A percentile compares a stretch with the other conserved stretches of the same genome.
These are phyloP conservation scores for Heliconius eleuchia DNA, from an alignment of 1,140 invertebrate species.

Conservation along the genomic window DNA sequence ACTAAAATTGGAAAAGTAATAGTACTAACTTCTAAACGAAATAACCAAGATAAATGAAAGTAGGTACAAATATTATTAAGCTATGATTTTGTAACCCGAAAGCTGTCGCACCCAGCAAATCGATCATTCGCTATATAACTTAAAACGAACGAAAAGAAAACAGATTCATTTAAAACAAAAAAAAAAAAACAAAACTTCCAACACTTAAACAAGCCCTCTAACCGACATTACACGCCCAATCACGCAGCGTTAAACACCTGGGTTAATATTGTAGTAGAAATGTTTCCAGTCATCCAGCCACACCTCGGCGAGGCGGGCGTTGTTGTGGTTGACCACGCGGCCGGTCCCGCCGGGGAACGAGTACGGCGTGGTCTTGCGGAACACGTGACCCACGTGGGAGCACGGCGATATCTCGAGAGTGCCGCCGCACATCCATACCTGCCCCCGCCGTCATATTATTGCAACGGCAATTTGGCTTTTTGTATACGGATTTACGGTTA, in stretches of 20 bases:
- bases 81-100: background rate
- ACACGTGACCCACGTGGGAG: slow-evolving; percentile 97
- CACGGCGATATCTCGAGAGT: slow-evolving; percentile 94
- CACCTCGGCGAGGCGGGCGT: slow-evolving; percentile 96
- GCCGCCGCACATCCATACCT: slow-evolving; percentile 99
- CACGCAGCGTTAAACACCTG: slow-evolving; percentile 83
- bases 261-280: slow-evolving; percentile 99
- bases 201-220: background rate
- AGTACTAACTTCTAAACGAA: background rate
- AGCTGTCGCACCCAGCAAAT: no score
- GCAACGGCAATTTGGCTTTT: slow-evolving; percentile 24
- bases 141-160: no score
- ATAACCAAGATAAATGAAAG: background rate
- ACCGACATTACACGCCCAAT: background rate
- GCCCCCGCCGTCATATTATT: slow-evolving; percentile 51
- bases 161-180: no score
- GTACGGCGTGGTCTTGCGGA: slow-evolving; percentile 99
- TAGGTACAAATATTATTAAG: no score
- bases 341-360: slow-evolving; percentile 99
- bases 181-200: background rate
- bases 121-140: no score
- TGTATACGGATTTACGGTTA: no score
- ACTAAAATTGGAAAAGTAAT: background rate
- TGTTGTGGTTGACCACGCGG: slow-evolving; percentile 99
- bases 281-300: slow-evolving; percentile 99